phyloP scores from a whole-genome alignment of 2,888 invertebrate species.

The Xestia xanthographa region DNA sequence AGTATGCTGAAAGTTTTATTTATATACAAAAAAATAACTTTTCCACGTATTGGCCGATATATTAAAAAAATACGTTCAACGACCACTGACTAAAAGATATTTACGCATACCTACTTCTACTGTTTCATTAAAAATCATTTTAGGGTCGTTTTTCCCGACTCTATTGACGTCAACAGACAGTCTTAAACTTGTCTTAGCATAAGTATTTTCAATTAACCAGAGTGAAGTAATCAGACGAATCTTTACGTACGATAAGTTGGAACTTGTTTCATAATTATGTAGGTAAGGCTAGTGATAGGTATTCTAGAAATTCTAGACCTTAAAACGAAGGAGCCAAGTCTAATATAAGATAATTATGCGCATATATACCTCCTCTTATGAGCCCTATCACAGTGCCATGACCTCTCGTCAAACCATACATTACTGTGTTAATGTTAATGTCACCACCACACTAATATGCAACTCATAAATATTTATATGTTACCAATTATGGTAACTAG shows the following conservation, averaged over 20 bases:
- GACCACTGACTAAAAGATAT: not conserved
- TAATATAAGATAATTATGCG: not conserved
- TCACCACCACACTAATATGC: not conserved
- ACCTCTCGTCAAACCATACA: not conserved
- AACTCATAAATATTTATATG: constrained; percentile 1
- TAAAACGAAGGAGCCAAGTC: not conserved
- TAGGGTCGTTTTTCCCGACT: not conserved
- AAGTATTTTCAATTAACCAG: not conserved
- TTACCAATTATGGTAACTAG: not conserved
- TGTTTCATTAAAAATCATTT: not conserved
- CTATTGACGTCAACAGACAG: not conserved
- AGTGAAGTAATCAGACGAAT: constrained; percentile 1
- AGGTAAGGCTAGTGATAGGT: not conserved
- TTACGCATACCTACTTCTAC: not conserved
- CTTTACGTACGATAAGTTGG: not conserved
- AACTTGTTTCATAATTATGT: constrained; percentile 23
- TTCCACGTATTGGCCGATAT: not conserved
- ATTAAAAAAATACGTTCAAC: not conserved
- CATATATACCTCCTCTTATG: not conserved
- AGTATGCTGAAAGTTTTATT: not conserved
- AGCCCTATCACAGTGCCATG: not conserved
- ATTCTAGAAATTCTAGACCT: constrained; percentile 1
- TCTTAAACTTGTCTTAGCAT: not conserved
- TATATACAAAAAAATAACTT: not conserved
- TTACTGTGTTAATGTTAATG: not conserved